Percentiles rank a stretch among this genome's conserved stretches.
Evolutionary conservation across 2,888 invertebrate genomes (phyloP).

Genomic region (Nemapogon koenigi): DNA sequence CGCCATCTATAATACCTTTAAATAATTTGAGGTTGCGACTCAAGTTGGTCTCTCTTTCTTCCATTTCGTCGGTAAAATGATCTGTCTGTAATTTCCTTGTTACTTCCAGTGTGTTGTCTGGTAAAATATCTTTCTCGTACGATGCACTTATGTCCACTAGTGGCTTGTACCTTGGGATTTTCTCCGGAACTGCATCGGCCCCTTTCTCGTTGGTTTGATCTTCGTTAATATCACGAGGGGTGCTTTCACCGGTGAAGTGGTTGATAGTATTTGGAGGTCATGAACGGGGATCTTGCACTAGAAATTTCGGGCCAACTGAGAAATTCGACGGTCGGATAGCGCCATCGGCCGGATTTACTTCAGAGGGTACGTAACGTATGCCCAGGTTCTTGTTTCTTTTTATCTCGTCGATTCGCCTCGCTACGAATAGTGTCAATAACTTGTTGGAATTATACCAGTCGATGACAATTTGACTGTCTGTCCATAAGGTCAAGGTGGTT

Average conservation of each 20-base stretch:
- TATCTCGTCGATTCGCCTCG: no score
- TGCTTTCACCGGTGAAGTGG: not conserved
- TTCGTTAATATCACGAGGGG: not conserved
- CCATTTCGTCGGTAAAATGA: constrained; percentile 12
- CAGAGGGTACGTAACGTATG: not conserved
- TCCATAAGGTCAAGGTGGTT: not conserved
- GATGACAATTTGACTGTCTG: not conserved
- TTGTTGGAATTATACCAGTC: not conserved
- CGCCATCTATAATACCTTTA: constrained; percentile 11
- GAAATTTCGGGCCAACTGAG: not conserved
- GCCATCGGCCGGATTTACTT: not conserved
- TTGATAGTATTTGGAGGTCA: not conserved
- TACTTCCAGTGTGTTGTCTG: no score
- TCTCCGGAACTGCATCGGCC: no score
- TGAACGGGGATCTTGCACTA: not conserved
- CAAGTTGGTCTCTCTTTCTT: constrained; percentile 12
- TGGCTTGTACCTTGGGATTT: no score
- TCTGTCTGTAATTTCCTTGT: constrained; percentile 9
- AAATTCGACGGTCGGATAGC: not conserved
- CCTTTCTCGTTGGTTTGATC: no score
- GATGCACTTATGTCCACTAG: no score
- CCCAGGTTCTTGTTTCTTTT: not conserved
- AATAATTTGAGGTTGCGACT: constrained; percentile 13
- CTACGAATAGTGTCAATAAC: not conserved
- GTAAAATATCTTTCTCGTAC: no score